Percentiles rank a stretch among this genome's conserved stretches.
Conservation (phyloP, 1,140 invertebrate species). For the Nilaparvata lugens region DNA sequence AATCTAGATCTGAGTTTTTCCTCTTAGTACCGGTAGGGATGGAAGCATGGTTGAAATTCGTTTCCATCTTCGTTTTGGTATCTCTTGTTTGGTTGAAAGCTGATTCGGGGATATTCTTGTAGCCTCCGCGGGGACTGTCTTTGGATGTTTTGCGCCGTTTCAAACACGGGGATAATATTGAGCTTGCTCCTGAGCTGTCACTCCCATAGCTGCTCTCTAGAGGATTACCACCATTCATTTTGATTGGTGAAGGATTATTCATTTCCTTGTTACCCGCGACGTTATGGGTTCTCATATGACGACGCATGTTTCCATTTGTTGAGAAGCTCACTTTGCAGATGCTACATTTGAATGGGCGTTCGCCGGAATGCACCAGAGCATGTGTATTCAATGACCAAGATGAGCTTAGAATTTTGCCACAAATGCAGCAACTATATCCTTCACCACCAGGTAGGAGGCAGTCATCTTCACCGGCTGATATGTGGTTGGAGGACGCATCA, state of each 20-base stretch:
- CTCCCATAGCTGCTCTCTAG: constrained; percentile 10
- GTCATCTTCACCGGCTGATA: neutral
- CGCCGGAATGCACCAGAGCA: constrained; percentile 61
- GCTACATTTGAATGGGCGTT: constrained; percentile 65
- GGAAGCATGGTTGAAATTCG: too few relatives aligned
- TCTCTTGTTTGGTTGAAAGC: too few relatives aligned
- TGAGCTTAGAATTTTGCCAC: constrained; percentile 54
- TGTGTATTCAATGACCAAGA: constrained; percentile 67
- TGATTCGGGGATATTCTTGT: too few relatives aligned
- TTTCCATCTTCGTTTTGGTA: too few relatives aligned
- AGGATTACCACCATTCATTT: too few relatives aligned
- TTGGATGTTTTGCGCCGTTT: neutral
- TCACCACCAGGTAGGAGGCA: constrained; percentile 26
- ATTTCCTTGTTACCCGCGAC: neutral
- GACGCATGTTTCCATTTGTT: constrained; percentile 81
- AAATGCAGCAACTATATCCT: constrained; percentile 37
- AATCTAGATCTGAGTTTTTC: constrained; percentile 1
- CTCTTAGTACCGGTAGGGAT: neutral
- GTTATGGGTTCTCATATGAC: constrained; percentile 64
- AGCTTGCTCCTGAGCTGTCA: constrained; percentile 13
- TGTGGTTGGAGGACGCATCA: constrained; percentile 9
- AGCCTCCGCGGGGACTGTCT: too few relatives aligned
- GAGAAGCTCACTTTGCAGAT: constrained; percentile 76
- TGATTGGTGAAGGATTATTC: too few relatives aligned
- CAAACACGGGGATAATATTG: neutral